Conservation (phyloP, 2,113 vertebrate genomes). For the Bostrychus sinensis region DNA sequence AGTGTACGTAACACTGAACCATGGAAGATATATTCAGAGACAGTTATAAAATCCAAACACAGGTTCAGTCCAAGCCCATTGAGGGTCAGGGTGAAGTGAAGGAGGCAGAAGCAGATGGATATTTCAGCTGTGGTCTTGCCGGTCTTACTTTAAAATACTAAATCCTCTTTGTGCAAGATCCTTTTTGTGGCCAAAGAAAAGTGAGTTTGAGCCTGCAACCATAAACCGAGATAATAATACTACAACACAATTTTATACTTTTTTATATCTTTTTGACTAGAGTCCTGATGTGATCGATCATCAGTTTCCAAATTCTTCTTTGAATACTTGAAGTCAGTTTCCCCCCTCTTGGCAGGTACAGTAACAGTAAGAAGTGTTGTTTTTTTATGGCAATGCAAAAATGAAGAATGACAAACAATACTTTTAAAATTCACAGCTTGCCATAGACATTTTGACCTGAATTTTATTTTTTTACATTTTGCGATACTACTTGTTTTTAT, state of each 20-base stretch:
- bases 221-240: too few species aligned
- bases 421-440: background rate
- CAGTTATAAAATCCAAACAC: background rate
- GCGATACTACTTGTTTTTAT: background rate
- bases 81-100: conserved; percentile 5
- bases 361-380: too few species aligned
- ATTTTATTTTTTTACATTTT: background rate
- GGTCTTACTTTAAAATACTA: background rate
- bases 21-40: background rate
- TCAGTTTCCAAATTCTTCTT: too few species aligned
- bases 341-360: too few species aligned
- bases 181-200: background rate
- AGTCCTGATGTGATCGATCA: too few species aligned
- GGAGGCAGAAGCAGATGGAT: background rate
- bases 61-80: background rate
- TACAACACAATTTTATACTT: too few species aligned
- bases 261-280: too few species aligned
- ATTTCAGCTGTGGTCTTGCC: background rate
- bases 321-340: too few species aligned
- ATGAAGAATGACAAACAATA: too few species aligned
- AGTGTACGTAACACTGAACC: background rate
- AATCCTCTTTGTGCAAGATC: background rate
- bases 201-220: background rate
- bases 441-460: background rate
- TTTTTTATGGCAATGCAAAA: too few species aligned